Percentiles rank a stretch among this genome's conserved stretches.
Conservation (phyloP, 1,140 invertebrate genomes). For the Eriocheir sinensis region DNA sequence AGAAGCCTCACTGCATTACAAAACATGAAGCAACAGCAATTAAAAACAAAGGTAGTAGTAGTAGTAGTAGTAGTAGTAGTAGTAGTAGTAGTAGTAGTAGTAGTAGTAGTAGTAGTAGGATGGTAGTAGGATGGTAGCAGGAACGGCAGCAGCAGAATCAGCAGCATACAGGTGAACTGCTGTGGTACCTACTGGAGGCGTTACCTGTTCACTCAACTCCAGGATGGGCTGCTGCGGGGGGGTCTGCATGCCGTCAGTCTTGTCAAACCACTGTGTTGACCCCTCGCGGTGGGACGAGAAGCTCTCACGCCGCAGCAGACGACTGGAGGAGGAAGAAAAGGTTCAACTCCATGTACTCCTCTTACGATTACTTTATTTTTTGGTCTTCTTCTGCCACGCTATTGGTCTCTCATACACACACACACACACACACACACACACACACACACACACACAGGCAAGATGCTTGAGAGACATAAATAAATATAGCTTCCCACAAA, state of each 20-base stretch:
- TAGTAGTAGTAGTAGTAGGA: background rate
- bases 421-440: background rate
- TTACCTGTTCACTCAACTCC: slow-evolving; percentile 69
- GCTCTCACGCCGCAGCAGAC: slow-evolving; percentile 62
- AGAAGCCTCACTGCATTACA: too few species aligned
- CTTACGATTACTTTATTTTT: background rate
- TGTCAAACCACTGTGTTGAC: slow-evolving; percentile 72
- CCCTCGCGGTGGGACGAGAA: slow-evolving; percentile 63
- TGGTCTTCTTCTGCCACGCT: too few species aligned
- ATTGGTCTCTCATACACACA: background rate
- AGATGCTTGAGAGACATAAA: too few species aligned
- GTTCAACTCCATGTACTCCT: background rate
- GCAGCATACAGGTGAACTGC: background rate
- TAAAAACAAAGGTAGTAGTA: too few species aligned
- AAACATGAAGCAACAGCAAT: background rate
- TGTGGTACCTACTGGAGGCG: slow-evolving; percentile 50
- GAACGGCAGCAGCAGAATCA: background rate
- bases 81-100: too few species aligned
- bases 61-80: too few species aligned
- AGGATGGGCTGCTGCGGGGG: slow-evolving; percentile 52
- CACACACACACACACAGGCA: too few species aligned
- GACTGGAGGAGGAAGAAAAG: background rate
- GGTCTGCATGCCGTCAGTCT: background rate
- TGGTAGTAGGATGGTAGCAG: background rate
- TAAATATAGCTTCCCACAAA: too few species aligned